phyloP scores from a whole-genome alignment of 2,888 invertebrate species.

The Terebella lapidaria region DNA sequence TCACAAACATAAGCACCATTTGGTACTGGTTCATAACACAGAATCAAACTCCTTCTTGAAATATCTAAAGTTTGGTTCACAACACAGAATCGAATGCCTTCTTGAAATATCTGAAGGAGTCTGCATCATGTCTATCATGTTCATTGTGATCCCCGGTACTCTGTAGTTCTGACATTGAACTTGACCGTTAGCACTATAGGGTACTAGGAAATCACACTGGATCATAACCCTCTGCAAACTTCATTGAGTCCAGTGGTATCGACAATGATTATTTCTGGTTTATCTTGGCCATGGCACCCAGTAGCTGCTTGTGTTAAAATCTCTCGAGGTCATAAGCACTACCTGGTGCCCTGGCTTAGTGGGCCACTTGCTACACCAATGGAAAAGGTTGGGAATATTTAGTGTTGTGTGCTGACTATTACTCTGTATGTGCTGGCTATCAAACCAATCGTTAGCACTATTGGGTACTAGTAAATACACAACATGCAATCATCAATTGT shows the following conservation, averaged over 20 bases:
- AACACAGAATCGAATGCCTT: background rate
- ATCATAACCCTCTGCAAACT: no score
- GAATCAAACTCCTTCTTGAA: background rate
- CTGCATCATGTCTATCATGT: no score
- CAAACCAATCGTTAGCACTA: constrained; percentile 5
- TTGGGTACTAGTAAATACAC: constrained; percentile 11
- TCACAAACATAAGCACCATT: constrained; percentile 19
- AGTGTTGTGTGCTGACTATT: no score
- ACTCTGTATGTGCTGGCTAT: constrained; percentile 4
- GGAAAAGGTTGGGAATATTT: background rate
- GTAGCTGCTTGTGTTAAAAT: constrained; percentile 7
- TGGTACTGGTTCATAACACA: constrained; percentile 19
- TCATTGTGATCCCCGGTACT: background rate
- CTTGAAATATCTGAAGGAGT: background rate
- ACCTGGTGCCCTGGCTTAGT: constrained; percentile 8
- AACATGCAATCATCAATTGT: background rate
- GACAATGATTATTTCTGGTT: background rate
- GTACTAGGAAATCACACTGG: constrained; percentile 6
- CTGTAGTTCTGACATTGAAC: background rate
- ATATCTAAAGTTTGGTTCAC: constrained; percentile 12
- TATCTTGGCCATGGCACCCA: background rate
- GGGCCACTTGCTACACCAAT: background rate
- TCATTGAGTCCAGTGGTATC: no score
- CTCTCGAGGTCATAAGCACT: constrained; percentile 9
- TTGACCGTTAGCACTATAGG: constrained; percentile 1